Conservation (phyloP, 2,113 vertebrate genomes). For the Equus przewalskii region DNA sequence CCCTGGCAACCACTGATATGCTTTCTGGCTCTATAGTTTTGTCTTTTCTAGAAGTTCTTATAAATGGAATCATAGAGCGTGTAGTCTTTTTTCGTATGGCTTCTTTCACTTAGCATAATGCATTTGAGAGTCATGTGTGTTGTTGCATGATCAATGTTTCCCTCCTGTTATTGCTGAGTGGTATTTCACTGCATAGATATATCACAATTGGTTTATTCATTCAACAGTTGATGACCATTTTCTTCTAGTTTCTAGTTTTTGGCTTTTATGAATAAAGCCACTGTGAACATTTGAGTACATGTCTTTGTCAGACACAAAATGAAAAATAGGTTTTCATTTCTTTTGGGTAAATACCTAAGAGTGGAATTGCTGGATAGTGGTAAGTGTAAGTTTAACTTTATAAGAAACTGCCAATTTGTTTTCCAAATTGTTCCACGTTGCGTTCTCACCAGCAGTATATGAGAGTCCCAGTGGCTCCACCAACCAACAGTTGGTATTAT, state of each 20-base stretch:
- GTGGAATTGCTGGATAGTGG: background rate
- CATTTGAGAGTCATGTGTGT: background rate
- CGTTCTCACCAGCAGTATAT: fast-evolving
- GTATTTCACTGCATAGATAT: background rate
- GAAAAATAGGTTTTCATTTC: slow-evolving; percentile 23
- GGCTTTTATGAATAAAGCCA: background rate
- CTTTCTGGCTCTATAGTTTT: background rate
- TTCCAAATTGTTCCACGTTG: background rate
- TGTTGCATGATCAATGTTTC: background rate
- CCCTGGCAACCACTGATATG: background rate
- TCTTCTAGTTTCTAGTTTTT: background rate
- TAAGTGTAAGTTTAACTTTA: background rate
- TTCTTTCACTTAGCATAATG: background rate
- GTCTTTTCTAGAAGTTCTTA: background rate
- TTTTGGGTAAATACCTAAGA: background rate
- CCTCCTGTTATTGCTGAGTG: slow-evolving; percentile 9
- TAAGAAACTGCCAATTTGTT: background rate
- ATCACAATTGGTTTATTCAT: background rate
- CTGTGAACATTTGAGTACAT: background rate
- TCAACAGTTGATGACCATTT: background rate
- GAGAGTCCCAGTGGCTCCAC: background rate
- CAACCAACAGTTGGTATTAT: background rate
- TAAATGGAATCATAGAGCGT: background rate
- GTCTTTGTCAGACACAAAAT: background rate
- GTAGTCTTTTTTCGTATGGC: background rate